Conservation (phyloP, 2,113 vertebrate genomes). For the Perca fluviatilis region DNA sequence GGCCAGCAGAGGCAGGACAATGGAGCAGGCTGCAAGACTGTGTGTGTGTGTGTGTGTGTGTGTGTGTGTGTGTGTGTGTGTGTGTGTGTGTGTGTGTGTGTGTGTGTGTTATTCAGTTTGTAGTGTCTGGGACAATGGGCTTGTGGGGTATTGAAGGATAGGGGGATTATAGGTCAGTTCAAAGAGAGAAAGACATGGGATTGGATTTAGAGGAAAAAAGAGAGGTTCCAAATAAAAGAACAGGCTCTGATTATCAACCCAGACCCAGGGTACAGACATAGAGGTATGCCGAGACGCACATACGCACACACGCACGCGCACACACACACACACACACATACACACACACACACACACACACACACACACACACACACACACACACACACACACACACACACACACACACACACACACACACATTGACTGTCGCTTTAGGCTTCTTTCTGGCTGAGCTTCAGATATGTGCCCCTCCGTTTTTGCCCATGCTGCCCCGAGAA, state of each 20-base stretch:
- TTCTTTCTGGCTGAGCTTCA: slow-evolving; percentile 49
- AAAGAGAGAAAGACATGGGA: slow-evolving; percentile 41
- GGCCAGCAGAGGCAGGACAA: slow-evolving; percentile 68
- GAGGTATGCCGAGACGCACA: slow-evolving; percentile 20
- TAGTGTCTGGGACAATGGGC: slow-evolving; percentile 65
- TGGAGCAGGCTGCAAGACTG: slow-evolving; percentile 52
- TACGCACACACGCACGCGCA: neutral
- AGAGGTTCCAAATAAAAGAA: slow-evolving; percentile 29
- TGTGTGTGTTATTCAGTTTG: slow-evolving; percentile 51
- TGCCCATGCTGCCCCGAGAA: slow-evolving; percentile 49
- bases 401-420: slow-evolving; percentile 22
- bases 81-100: slow-evolving; percentile 25
- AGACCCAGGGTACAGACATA: slow-evolving; percentile 47
- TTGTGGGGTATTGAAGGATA: slow-evolving; percentile 55
- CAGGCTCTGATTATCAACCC: slow-evolving; percentile 24
- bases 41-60: slow-evolving; percentile 40
- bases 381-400: neutral
- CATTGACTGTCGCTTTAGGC: slow-evolving; percentile 48
- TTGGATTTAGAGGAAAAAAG: slow-evolving; percentile 5
- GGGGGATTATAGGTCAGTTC: slow-evolving; percentile 66
- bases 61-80: slow-evolving; percentile 49
- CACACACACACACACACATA: slow-evolving; percentile 7
- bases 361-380: slow-evolving; percentile 1
- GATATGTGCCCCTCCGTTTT: slow-evolving; percentile 49
- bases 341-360: slow-evolving; percentile 16